These are phyloP conservation scores for Ceyx melanurus DNA, from an alignment of 2,113 vertebrate genomes.

Conservation along the genomic window DNA sequence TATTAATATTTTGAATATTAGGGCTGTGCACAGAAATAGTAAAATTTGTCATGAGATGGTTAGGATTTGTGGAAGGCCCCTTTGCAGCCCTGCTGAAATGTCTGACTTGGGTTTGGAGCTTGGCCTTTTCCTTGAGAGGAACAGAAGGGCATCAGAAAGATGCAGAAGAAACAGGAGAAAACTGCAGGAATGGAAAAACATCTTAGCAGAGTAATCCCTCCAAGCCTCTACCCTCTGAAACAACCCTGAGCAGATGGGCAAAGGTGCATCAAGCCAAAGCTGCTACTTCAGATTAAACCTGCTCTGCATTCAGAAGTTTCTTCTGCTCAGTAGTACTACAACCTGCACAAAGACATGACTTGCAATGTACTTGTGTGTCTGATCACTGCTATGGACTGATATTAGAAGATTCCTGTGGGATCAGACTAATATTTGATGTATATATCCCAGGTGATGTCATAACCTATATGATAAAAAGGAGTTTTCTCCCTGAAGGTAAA, in stretches of 20 bases:
- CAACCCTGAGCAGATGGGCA: background rate
- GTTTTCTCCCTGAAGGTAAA: background rate
- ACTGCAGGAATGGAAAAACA: background rate
- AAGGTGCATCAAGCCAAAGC: background rate
- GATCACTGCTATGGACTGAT: fast-evolving
- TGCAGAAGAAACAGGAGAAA: background rate
- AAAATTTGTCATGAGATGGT: background rate
- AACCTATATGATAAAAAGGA: background rate
- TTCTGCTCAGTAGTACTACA: background rate
- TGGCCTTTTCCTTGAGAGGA: background rate
- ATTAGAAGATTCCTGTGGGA: background rate
- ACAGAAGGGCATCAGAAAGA: background rate
- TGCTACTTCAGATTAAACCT: background rate
- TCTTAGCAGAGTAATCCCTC: background rate
- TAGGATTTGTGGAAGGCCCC: background rate
- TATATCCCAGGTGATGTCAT: background rate
- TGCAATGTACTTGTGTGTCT: fast-evolving
- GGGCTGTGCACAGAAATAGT: background rate
- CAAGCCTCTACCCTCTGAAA: background rate
- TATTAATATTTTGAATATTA: background rate
- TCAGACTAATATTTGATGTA: background rate
- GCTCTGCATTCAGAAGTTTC: background rate
- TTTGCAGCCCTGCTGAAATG: background rate
- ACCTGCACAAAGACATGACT: background rate
- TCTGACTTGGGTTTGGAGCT: background rate